Base-by-base conservation (phyloP, 2,888 invertebrate species). In the Heterodera filipjevi region DNA sequence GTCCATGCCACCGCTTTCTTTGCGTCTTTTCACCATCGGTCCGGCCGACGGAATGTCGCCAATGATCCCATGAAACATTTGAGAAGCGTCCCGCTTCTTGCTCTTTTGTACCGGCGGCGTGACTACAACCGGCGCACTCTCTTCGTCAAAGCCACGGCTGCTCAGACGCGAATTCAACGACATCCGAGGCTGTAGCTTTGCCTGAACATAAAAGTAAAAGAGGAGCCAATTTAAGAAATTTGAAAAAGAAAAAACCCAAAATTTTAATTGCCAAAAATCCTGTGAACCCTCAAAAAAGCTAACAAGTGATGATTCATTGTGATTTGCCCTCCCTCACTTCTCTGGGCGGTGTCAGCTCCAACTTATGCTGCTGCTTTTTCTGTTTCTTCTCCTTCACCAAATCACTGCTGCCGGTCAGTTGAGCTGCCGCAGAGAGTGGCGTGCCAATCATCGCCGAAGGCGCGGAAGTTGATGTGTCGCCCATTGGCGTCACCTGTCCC, bases 281-380 rank as follows among this genome's bases (percentile, higher is more conserved):
- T n/a, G n/a, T n/a, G n/a, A n/a, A n/a, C n/a, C n/a, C n/a, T n/a
- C n/a, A n/a, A n/a, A n/a, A n/a, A n/a, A n/a, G n/a, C n/a, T n/a
- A n/a, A n/a, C n/a, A n/a, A n/a, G n/a, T n/a, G 39, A 0, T 0
- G 2, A 39, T 39, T 39, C 2, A 12, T 39, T 39, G 39, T 39
- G 12, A 6, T 39, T 39, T 39, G 6, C 39, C 12, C 39, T 39
- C 12, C 39, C 39, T 39, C 49, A 49, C 59, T 12, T 59, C 59
- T 59, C 27, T 59, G 59, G 59, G 59, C 59, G 59, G 59, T 5
- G 59, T 59, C 59, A 59, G 59, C 27, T 59, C 59, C 59, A 59
- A 5, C 12, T 59, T 59, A 10, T 27, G 22, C 10, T 3, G 5
- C 5, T 16, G 27, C 6, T 59, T 59, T 27, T 59, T 59, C 59